Evolutionary conservation across 2,797 vertebrate species (phyloP).

Genomic region (Chromis chromis): DNA sequence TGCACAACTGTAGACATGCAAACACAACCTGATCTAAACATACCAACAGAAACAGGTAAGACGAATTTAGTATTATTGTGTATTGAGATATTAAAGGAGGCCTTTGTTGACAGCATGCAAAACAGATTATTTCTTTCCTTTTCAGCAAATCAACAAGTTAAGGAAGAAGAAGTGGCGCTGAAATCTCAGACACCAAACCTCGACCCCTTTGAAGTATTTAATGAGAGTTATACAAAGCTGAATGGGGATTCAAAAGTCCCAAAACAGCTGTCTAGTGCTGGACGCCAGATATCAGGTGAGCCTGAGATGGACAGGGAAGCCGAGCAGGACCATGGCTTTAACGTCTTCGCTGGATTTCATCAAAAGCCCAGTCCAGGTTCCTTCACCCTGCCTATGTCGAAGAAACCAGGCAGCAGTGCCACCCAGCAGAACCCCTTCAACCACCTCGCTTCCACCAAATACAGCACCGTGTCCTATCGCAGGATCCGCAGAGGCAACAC

Average conservation of each 20-base stretch:
- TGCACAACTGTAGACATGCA: constrained; percentile 16
- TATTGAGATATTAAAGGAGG: background rate
- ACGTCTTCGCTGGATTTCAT: constrained; percentile 33
- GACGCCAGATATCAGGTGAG: constrained; percentile 65
- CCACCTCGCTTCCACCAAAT: constrained; percentile 87
- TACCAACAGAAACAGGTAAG: constrained; percentile 65
- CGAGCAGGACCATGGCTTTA: constrained; percentile 37
- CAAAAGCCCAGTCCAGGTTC: constrained; percentile 58
- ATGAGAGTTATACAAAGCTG: constrained; percentile 28
- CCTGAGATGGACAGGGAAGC: constrained; percentile 66
- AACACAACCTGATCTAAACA: constrained; percentile 1
- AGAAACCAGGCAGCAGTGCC: constrained; percentile 51
- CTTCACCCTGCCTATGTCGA: constrained; percentile 66
- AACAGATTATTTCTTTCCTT: background rate
- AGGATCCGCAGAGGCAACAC: constrained; percentile 95
- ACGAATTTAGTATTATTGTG: background rate
- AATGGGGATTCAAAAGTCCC: constrained; percentile 33
- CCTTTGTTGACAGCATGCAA: constrained; percentile 16
- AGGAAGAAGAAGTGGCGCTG: constrained; percentile 35
- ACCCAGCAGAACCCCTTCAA: constrained; percentile 83
- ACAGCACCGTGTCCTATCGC: constrained; percentile 94
- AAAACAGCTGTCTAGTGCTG: constrained; percentile 50
- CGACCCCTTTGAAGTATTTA: constrained; percentile 7
- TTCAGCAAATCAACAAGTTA: constrained; percentile 27
- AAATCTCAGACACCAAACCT: constrained; percentile 19